These are phyloP conservation scores for Monoplex corrugatus DNA, from an alignment of 2,888 invertebrate genomes.

Conservation along the genomic window DNA sequence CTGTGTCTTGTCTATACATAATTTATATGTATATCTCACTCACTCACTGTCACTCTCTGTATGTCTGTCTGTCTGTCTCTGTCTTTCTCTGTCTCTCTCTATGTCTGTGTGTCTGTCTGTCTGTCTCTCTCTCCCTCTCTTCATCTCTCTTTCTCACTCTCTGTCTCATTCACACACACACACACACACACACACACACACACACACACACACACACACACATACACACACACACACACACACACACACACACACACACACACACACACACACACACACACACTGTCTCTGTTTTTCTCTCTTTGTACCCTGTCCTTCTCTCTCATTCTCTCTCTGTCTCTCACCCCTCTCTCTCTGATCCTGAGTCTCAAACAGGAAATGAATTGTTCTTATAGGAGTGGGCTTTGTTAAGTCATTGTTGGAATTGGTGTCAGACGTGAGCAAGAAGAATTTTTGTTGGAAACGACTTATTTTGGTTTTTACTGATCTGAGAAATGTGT, in stretches of 20 bases:
- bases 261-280: too few species aligned
- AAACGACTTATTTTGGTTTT: too few species aligned
- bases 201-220: background rate
- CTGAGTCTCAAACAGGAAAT: too few species aligned
- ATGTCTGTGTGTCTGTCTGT: conserved; percentile 14
- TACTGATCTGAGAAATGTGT: too few species aligned
- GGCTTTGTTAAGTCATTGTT: too few species aligned
- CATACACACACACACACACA: background rate
- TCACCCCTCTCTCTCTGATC: too few species aligned
- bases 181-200: background rate
- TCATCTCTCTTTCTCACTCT: background rate
- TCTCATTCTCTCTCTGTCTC: too few species aligned
- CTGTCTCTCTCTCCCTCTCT: background rate
- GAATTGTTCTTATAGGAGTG: too few species aligned
- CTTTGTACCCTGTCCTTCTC: background rate
- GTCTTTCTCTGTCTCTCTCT: conserved; percentile 41
- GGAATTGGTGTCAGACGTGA: too few species aligned
- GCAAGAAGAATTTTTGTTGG: too few species aligned
- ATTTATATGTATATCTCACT: too few species aligned
- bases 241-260: background rate
- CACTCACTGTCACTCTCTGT: background rate
- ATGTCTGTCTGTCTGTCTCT: conserved; percentile 15
- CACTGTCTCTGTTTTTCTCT: background rate
- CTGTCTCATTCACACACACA: background rate
- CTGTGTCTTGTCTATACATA: too few species aligned